Evolutionary conservation across 2,888 invertebrate genomes (phyloP), one percentile per base, ranked within the genome.

Genomic region (Glyphotaelius pellucidus): DNA sequence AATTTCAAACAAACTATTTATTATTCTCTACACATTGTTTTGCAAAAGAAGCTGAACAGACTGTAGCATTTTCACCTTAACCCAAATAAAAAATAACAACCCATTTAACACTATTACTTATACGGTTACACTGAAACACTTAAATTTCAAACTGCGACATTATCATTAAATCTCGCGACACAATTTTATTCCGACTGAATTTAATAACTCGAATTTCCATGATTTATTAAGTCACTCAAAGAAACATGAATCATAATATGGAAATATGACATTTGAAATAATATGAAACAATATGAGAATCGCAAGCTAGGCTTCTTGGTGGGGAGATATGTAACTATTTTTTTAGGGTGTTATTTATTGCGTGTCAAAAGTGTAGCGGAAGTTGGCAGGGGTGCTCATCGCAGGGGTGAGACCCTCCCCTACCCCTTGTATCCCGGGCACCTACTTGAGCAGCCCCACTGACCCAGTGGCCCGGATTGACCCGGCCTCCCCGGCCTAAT

Each of bases 401-500:
- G 83, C 25, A 32, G 32, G 83, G 83, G 83, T 83, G 32, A 32
- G 83, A 31, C 15, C 67, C 67, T n/a, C 67, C 67, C 67, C 32
- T 32, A 11, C 32, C 83, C 83, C 83, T 38, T 3, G 83, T 15
- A 11, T 32, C 83, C 83, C 83, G 83, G 83, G 83, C 83, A 42
- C 86, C 42, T 47, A 25, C 86, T 30, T 25, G 38, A 30, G 42
- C 5, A 42, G 15, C 42, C 86, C 85, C 86, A 25, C 86, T 86
- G 86, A 86, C 86, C 86, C 42, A 47, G 86, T 86, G 86, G 86
- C 86, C 86, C 30, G 38, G 47, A 42, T 86, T 11, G 35, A 25
- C 47, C 86, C 86, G 38, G 85, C 38, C 85, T 38, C 38, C 38
- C 38, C 85, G 85, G 86, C 86, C 86, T 86, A 42, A 86, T 86